Conservation (phyloP, 2,113 vertebrate species). For the Diadophis punctatus region DNA sequence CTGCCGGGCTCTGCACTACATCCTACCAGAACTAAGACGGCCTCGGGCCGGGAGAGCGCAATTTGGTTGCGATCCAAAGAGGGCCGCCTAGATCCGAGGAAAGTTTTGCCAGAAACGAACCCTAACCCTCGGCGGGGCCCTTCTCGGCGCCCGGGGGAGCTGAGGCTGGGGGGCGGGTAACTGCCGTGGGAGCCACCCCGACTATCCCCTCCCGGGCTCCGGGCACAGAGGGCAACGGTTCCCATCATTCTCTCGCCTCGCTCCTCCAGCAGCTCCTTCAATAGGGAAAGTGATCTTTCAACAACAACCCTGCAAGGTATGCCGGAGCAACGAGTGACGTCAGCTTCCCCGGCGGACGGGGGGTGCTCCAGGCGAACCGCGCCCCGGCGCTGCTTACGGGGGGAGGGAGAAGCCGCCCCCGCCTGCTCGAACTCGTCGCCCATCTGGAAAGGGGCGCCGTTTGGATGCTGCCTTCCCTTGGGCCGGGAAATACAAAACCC, state of each 20-base stretch:
- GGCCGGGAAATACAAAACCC: neutral
- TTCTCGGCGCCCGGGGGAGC: neutral
- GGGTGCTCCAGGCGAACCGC: neutral
- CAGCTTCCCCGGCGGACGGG: neutral
- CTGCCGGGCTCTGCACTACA: neutral
- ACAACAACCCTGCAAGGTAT: neutral
- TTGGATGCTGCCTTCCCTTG: neutral
- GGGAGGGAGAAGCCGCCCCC: neutral
- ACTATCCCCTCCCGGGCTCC: neutral
- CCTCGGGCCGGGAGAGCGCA: neutral
- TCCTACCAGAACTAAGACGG: neutral
- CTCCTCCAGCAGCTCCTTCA: neutral
- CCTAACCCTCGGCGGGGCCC: neutral
- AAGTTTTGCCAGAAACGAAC: neutral
- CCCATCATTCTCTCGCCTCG: neutral
- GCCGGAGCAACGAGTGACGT: neutral
- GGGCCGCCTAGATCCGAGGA: neutral
- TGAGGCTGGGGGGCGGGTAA: neutral
- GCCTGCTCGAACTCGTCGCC: neutral
- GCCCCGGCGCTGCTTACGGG: neutral
- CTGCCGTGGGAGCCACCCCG: neutral
- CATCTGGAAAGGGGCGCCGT: neutral
- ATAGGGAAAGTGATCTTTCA: neutral
- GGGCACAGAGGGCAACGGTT: too few relatives aligned
- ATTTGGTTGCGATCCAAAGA: neutral